Evolutionary conservation across 2,797 vertebrate species (phyloP), one percentile per base, ranked within the genome.

Genomic region (Sardinella longiceps): DNA sequence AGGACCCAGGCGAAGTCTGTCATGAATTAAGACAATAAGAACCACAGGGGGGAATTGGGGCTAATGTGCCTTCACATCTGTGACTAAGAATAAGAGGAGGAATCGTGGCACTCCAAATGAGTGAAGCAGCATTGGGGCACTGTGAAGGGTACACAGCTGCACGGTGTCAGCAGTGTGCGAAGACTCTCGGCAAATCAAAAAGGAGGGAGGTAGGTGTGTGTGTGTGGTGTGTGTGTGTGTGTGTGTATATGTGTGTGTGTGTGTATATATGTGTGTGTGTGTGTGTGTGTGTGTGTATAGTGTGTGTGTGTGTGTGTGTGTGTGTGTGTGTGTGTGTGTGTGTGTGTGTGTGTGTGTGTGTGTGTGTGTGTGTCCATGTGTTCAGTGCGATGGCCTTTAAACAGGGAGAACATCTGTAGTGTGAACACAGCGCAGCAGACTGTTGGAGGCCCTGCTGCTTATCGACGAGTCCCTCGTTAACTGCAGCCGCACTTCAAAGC

Each of bases 341-440:
- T 14, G 48, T 50, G 3, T 50, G 12, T 14, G 4, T 9, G 48
- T 50, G 11, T 50, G 12, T 9, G 11, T 50, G 11, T 50, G 12
- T 14, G 48, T 50, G 48, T 50, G 1, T 14, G 48, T 50, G 3
- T 51, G 15, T 18, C 0, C 18, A 14, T 51, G 15, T 20, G 51
- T 20, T 53, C 3, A 20, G 80, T 37, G 77, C 30, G 46, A 58
- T 80, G 81, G 81, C 66, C 81, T 85, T 87, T 83, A 85, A 89
- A 84, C 80, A 84, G 82, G 51, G 30, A 25, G n/a, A 88, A 89
- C 85, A 88, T 90, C 15, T 4, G 51, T 53, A 20, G 18, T 20
- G 51, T 23, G 20, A 5, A 2, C 98, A 0, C 99, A 99, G 81
- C 98, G 97, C 2, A 10, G 30, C 15, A 43, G 70, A 43, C 70